A percentile compares a stretch with the other conserved stretches of the same genome.
Conservation (phyloP, 2,888 invertebrate species). For the Beris morrisii region DNA sequence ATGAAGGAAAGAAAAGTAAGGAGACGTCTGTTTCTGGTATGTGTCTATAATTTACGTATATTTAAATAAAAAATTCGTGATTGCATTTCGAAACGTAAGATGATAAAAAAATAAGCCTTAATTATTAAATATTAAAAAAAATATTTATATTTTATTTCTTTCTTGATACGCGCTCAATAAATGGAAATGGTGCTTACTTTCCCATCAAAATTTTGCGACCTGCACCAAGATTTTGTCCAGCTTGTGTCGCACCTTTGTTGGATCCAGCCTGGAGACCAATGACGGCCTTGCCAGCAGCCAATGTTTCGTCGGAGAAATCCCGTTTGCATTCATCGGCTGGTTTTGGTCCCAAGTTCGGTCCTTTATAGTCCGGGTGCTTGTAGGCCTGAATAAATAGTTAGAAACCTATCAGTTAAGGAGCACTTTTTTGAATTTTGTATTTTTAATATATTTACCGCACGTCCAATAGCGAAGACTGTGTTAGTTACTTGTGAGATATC, state of each 20-base stretch:
- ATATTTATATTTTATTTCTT: slow-evolving; percentile 19
- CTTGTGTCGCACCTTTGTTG: slow-evolving; percentile 94
- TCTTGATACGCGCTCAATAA: neutral
- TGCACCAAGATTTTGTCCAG: slow-evolving; percentile 88
- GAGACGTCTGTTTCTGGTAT: no score
- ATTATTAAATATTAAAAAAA: slow-evolving; percentile 23
- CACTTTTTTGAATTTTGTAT: neutral
- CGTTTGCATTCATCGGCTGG: slow-evolving; percentile 93
- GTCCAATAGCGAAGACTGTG: slow-evolving; percentile 82
- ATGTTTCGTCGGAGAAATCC: slow-evolving; percentile 89
- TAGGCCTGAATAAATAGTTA: slow-evolving; percentile 65
- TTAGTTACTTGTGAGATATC: slow-evolving; percentile 84
- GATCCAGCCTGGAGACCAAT: slow-evolving; percentile 94
- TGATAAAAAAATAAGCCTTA: slow-evolving; percentile 28
- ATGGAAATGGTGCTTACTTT: slow-evolving; percentile 65
- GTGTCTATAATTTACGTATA: slow-evolving; percentile 6
- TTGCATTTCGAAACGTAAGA: slow-evolving; percentile 2
- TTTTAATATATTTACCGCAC: slow-evolving; percentile 65
- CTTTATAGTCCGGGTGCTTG: slow-evolving; percentile 80
- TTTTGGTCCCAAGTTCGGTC: slow-evolving; percentile 91
- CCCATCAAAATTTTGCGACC: slow-evolving; percentile 87
- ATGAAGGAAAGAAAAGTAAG: no score
- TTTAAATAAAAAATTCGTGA: slow-evolving; percentile 13
- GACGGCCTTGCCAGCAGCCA: slow-evolving; percentile 84
- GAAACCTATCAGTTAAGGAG: neutral